Evolutionary conservation across 2,113 vertebrate genomes (phyloP).

Genomic region (Aspiorhynchus laticeps): DNA sequence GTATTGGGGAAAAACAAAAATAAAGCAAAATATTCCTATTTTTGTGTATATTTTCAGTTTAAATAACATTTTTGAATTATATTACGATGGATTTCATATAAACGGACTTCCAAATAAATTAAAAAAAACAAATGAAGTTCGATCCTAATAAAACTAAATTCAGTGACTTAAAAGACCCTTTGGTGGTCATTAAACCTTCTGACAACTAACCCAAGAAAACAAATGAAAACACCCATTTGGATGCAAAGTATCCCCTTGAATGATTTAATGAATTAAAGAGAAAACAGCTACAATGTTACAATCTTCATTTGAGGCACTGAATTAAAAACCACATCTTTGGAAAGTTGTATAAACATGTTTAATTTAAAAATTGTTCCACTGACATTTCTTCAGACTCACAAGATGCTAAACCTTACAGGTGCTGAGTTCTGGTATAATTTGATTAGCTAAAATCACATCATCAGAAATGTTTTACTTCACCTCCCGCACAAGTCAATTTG

Average conservation of each 20-base stretch:
- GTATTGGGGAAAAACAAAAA: not conserved
- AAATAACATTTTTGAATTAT: not conserved
- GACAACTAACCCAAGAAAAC: not conserved
- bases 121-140: not conserved
- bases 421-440: not conserved
- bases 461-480: not conserved
- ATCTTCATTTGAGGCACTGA: not conserved
- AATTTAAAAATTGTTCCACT: conserved; percentile 15
- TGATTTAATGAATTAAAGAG: not conserved
- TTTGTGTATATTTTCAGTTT: not conserved
- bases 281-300: not conserved
- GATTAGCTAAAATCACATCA: not conserved
- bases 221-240: not conserved
- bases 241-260: not conserved
- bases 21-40: not conserved
- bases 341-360: conserved; percentile 39
- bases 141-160: not conserved
- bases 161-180: not conserved
- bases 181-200: not conserved
- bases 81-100: not conserved
- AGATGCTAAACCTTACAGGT: not conserved
- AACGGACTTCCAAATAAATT: not conserved
- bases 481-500: not conserved
- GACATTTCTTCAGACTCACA: conserved; percentile 17
- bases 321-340: not conserved